Evolutionary conservation across 2,797 vertebrate genomes (phyloP).

Genomic region (Catamblyrhynchus diadema): DNA sequence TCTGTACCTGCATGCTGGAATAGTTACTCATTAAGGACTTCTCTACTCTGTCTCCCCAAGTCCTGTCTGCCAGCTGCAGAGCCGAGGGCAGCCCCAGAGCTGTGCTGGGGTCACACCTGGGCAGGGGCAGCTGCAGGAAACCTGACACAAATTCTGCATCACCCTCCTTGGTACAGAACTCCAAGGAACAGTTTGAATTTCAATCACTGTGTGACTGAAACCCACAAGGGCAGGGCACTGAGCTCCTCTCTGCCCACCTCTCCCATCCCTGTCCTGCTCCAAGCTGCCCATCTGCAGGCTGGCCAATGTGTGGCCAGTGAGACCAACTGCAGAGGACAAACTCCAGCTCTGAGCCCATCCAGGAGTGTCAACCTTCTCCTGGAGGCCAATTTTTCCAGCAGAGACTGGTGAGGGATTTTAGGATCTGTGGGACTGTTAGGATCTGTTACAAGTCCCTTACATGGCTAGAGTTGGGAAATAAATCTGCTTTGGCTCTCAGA

Average conservation of each 20-base stretch:
- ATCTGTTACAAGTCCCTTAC: not conserved
- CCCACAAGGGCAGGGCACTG: not conserved
- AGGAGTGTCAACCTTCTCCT: not conserved
- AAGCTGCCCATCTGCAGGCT: not conserved
- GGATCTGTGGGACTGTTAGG: not conserved
- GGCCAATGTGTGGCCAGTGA: fast-evolving
- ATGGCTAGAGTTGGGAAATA: not conserved
- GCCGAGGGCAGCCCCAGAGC: not conserved
- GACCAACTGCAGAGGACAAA: not conserved
- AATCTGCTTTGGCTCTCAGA: not conserved
- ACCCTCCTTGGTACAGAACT: not conserved
- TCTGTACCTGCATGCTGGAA: not conserved
- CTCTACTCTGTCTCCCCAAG: not conserved
- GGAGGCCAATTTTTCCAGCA: not conserved
- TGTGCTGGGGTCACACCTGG: not conserved
- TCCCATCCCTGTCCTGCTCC: not conserved
- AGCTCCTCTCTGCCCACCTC: not conserved
- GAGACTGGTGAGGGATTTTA: not conserved
- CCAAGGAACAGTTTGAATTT: not conserved
- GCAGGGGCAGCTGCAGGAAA: not conserved
- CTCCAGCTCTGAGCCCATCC: not conserved
- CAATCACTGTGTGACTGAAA: not conserved
- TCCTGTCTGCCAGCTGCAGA: not conserved
- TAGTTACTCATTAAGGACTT: not conserved
- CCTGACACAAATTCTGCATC: not conserved